These are phyloP conservation scores for Polymixis flavicincta DNA, from an alignment of 2,888 invertebrate species.

Conservation along the genomic window DNA sequence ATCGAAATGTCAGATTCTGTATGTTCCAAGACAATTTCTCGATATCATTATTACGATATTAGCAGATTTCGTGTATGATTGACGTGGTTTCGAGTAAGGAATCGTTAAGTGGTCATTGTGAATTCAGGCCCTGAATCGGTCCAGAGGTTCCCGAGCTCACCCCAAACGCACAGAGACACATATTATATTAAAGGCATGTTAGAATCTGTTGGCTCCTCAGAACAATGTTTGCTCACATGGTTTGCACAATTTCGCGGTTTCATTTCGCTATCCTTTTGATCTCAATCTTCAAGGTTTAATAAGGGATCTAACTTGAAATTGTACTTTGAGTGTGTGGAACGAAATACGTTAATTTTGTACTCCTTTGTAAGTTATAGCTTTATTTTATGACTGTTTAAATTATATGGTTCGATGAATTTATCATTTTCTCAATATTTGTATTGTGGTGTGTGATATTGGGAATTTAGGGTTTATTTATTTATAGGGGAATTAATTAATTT, in stretches of 20 bases:
- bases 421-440: background rate
- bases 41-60: too few relatives aligned
- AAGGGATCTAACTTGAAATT: slow-evolving; percentile 37
- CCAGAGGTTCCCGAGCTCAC: slow-evolving; percentile 13
- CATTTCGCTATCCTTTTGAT: slow-evolving; percentile 57
- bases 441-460: too few relatives aligned
- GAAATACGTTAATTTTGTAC: slow-evolving; percentile 8
- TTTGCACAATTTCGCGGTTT: slow-evolving; percentile 61
- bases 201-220: slow-evolving; percentile 48
- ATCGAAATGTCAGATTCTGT: too few relatives aligned
- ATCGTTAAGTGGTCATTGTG: too few relatives aligned
- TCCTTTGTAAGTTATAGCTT: background rate
- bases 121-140: too few relatives aligned
- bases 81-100: too few relatives aligned
- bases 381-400: background rate
- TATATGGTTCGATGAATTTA: background rate
- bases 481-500: too few relatives aligned
- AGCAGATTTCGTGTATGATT: too few relatives aligned
- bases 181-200: slow-evolving; percentile 15
- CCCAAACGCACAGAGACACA: slow-evolving; percentile 7
- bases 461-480: too few relatives aligned
- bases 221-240: slow-evolving; percentile 44
- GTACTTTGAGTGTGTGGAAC: slow-evolving; percentile 21
- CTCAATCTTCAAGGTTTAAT: slow-evolving; percentile 49
- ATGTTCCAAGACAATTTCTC: too few relatives aligned